Base-by-base conservation (phyloP, 1,140 invertebrate species). In the Drosophila chauvacae region DNA sequence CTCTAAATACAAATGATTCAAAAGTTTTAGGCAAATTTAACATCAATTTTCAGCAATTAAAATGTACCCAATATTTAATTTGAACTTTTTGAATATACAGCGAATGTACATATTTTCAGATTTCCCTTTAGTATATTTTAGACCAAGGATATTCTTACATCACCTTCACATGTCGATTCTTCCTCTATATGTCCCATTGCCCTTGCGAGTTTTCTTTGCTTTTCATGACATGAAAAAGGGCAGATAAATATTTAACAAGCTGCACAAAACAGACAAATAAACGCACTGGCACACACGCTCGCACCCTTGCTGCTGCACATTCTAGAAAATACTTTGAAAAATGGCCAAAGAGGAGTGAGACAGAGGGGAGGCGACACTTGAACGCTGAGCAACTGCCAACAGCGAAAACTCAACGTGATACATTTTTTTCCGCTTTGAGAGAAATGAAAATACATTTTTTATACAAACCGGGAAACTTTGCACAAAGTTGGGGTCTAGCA, bases 201-300 rank as follows among this genome's bases (percentile, higher is more conserved):
- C 26, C 45, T 55, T 74, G 16, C 11, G 10, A 16, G 33, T 37
- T 55, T 23, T 23, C 20, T 57, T 20, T 59, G 42, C 42, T 68
- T 68, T 60, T 61, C 72, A 65, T 71, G 66, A 30, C 62, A 76
- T 65, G 61, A 76, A 68, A 48, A 71, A 80, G 72, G 53, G 53
- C 62, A 59, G 13, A 84, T 84, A 62, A 80, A 84, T 84, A 84
- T 85, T 84, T 80, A 77, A 83, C 76, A 75, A 71, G 71, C 61
- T 62, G 56, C 61, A 75, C 42, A 83, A 63, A 59, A 66, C 45
- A 69, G 62, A 75, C 55, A 58, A 75, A 76, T 57, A 59, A 45
- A 65, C 55, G 48, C 74, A 68, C 18, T 62, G 26, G 18, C 44
- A 30, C 37, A 63, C n/a, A 57, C 20, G 65, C 35, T 37, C 2